These are phyloP conservation scores for Sialia sialis DNA, from an alignment of 2,113 vertebrate species.

Conservation along the genomic window DNA sequence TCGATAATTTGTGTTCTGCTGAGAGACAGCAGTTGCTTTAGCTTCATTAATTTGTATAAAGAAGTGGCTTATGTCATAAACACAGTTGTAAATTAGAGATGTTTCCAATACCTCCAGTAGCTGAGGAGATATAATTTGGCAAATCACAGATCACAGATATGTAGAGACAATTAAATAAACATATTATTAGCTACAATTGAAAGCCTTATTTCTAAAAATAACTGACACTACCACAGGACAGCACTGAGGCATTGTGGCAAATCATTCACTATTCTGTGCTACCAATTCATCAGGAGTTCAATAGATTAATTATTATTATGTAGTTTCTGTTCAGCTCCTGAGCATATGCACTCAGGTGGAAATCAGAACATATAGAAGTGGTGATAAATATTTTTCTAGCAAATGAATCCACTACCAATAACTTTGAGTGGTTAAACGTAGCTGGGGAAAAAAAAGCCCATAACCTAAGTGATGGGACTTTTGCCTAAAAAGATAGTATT, in stretches of 20 bases:
- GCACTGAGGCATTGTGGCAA: not conserved
- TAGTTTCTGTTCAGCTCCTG: not conserved
- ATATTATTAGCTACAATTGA: not conserved
- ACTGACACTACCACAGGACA: not conserved
- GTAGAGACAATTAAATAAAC: not conserved
- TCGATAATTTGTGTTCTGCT: not conserved
- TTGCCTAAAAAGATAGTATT: not conserved
- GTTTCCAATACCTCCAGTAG: not conserved
- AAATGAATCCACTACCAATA: not conserved
- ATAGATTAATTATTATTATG: not conserved
- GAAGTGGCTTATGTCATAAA: not conserved
- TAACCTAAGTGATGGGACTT: not conserved
- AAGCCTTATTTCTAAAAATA: not conserved
- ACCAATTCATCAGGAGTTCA: not conserved
- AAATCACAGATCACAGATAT: not conserved
- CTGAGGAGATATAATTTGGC: not conserved
- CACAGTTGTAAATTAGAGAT: not conserved
- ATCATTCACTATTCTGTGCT: not conserved
- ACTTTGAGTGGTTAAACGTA: not conserved
- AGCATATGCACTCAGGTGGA: fast-evolving
- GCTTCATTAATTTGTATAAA: not conserved
- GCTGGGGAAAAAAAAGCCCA: not conserved
- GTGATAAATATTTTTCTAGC: not conserved
- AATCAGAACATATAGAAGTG: not conserved
- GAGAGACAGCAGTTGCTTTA: not conserved